phyloP scores from a whole-genome alignment of 1,140 invertebrate species.

The Elymnias hypermnestra region DNA sequence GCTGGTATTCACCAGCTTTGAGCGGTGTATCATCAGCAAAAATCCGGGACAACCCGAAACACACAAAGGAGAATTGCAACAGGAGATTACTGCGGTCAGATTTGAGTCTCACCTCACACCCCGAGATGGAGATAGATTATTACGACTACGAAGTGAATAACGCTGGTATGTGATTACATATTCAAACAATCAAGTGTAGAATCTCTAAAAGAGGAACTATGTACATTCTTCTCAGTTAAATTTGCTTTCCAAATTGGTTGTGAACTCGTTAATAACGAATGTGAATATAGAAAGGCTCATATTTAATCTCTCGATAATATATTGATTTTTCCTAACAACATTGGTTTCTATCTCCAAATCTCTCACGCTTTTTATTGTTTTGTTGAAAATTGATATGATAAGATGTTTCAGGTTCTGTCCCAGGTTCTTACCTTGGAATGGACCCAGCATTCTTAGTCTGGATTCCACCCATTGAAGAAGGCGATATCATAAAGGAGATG shows the following conservation, averaged over 20 bases:
- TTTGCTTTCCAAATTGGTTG: too few relatives aligned
- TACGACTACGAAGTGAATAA: constrained; percentile 92
- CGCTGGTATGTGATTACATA: constrained; percentile 37
- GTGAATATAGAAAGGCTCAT: too few relatives aligned
- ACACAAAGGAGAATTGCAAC: constrained; percentile 86
- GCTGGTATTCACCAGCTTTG: constrained; percentile 81
- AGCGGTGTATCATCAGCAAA: constrained; percentile 78
- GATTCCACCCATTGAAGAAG: constrained; percentile 87
- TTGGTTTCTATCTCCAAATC: too few relatives aligned
- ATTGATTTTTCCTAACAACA: too few relatives aligned
- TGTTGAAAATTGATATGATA: constrained; percentile 19
- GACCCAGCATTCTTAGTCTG: constrained; percentile 91
- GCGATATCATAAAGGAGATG: constrained; percentile 65
- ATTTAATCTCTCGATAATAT: too few relatives aligned
- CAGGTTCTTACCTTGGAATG: constrained; percentile 88
- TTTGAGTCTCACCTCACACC: constrained; percentile 84
- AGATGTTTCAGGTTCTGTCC: constrained; percentile 81
- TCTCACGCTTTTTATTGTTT: neutral
- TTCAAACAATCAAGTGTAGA: neutral
- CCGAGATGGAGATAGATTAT: constrained; percentile 90
- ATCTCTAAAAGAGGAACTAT: too few relatives aligned
- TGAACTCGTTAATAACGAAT: too few relatives aligned
- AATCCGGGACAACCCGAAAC: constrained; percentile 82
- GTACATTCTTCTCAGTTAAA: too few relatives aligned
- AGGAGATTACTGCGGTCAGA: constrained; percentile 84